phyloP scores from a whole-genome alignment of 2,888 invertebrate genomes.

The Protodeltote pygarga region DNA sequence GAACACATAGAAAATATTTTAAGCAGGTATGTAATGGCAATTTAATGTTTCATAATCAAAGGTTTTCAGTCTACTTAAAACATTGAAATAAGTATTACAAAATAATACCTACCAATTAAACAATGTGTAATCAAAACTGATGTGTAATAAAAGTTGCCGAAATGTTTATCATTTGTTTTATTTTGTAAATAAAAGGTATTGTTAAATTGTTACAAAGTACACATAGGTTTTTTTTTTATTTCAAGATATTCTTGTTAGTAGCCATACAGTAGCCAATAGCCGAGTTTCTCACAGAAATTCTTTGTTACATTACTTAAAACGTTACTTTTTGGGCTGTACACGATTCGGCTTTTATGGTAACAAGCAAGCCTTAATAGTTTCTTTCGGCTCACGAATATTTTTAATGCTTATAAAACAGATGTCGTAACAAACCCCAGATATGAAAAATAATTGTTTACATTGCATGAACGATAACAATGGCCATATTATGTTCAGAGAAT shows the following conservation, averaged over 20 bases:
- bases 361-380: slow-evolving; percentile 47
- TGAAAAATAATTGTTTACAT: slow-evolving; percentile 14
- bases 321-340: slow-evolving; percentile 44
- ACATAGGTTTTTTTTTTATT: slow-evolving; percentile 34
- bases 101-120: background rate
- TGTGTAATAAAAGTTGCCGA: slow-evolving; percentile 13
- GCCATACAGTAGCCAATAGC: slow-evolving; percentile 41
- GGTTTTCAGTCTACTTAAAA: too few species aligned
- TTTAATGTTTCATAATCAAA: too few species aligned
- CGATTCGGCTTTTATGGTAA: slow-evolving; percentile 51
- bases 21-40: too few species aligned
- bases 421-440: background rate
- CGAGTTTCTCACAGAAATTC: slow-evolving; percentile 46
- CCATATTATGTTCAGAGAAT: slow-evolving; percentile 28
- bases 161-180: slow-evolving; percentile 16
- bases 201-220: slow-evolving; percentile 27
- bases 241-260: too few species aligned
- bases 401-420: slow-evolving; percentile 19
- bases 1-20: too few species aligned
- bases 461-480: slow-evolving; percentile 24
- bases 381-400: slow-evolving; percentile 10
- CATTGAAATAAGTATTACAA: too few species aligned
- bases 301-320: slow-evolving; percentile 20
- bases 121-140: background rate
- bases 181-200: too few species aligned